Conservation (phyloP, 2,888 invertebrate genomes). For the Drosophila mimica region DNA sequence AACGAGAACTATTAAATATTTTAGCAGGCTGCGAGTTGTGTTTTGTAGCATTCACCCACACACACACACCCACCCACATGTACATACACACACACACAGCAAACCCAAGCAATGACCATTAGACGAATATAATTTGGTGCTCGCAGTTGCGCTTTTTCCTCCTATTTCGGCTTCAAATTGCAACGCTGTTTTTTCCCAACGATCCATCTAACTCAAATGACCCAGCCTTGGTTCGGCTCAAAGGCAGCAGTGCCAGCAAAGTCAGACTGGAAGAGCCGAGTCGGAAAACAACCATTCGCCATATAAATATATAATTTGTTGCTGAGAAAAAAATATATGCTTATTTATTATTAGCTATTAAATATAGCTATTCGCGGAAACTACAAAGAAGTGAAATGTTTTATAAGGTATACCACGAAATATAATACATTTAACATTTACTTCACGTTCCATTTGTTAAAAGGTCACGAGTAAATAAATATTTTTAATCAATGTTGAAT, state of each 20-base stretch:
- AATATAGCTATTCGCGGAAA: too few relatives aligned
- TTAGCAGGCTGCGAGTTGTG: slow-evolving; percentile 43
- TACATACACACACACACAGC: not conserved
- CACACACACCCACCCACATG: slow-evolving; percentile 24
- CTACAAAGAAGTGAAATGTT: not conserved
- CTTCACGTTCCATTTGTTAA: not conserved
- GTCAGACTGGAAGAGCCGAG: slow-evolving; percentile 35
- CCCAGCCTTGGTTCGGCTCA: slow-evolving; percentile 34
- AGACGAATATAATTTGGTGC: slow-evolving; percentile 51
- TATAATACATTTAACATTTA: not conserved
- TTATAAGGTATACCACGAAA: not conserved
- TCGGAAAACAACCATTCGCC: slow-evolving; percentile 70
- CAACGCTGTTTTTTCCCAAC: slow-evolving; percentile 2
- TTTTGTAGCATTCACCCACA: slow-evolving; percentile 39
- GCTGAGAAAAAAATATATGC: slow-evolving; percentile 21
- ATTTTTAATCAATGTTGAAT: not conserved
- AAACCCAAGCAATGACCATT: slow-evolving; percentile 58
- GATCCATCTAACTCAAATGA: slow-evolving; percentile 9
- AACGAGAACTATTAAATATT: slow-evolving; percentile 68
- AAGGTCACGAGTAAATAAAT: not conserved
- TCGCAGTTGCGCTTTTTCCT: slow-evolving; percentile 64
- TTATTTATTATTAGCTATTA: not conserved
- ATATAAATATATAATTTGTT: slow-evolving; percentile 62
- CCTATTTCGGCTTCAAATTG: slow-evolving; percentile 55
- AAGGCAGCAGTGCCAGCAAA: slow-evolving; percentile 46